Evolutionary conservation across 2,797 vertebrate genomes (phyloP).

Genomic region (Esox lucius): DNA sequence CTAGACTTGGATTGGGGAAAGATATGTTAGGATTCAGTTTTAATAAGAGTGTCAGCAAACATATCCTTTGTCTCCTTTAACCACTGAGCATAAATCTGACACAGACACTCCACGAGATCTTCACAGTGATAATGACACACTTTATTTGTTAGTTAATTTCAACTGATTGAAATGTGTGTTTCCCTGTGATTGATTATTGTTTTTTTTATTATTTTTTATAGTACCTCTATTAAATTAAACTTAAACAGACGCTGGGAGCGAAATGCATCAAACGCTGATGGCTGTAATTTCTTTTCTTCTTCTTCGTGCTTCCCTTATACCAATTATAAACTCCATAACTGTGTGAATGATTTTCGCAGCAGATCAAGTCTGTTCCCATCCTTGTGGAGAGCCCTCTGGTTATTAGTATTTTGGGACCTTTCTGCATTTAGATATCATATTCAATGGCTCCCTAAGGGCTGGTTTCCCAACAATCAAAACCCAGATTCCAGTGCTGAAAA

Average conservation of each 20-base stretch:
- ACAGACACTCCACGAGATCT: neutral
- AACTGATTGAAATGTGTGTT: neutral
- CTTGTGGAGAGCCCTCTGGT: neutral
- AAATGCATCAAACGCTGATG: neutral
- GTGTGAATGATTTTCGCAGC: neutral
- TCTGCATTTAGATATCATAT: neutral
- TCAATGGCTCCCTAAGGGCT: neutral
- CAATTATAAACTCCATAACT: slow-evolving; percentile 5
- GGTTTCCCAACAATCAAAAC: neutral
- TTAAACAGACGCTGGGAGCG: neutral
- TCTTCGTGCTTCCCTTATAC: neutral
- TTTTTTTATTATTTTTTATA: neutral
- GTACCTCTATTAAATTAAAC: neutral
- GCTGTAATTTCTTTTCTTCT: neutral
- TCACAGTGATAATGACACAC: neutral
- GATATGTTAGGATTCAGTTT: neutral
- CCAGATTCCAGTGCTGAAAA: neutral
- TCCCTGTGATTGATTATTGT: neutral
- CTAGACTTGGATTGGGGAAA: neutral
- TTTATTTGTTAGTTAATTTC: neutral
- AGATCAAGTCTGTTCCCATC: neutral
- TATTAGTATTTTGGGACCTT: neutral
- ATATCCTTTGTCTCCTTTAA: neutral
- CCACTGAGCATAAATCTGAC: neutral
- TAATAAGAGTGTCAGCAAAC: neutral